These are phyloP conservation scores for Monoplex corrugatus DNA, from an alignment of 2,888 invertebrate genomes.

Conservation along the genomic window DNA sequence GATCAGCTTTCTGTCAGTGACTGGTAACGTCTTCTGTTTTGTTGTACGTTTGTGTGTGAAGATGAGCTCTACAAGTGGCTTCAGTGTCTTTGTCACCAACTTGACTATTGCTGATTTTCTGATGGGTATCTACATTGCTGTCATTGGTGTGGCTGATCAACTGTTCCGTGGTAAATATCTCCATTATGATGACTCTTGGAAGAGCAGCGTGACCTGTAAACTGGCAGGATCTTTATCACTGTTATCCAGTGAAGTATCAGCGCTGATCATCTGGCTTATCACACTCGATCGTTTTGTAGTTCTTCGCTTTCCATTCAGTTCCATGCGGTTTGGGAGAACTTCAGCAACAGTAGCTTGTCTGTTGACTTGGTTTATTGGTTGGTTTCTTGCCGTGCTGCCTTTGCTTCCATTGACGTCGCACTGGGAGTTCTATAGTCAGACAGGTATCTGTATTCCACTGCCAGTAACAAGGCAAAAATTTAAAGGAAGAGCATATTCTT, in stretches of 20 bases:
- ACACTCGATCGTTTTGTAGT: conserved; percentile 27
- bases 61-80: not conserved
- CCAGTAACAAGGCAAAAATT: not conserved
- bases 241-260: conserved; percentile 33
- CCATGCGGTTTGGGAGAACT: not conserved
- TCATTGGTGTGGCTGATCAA: not conserved
- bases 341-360: not conserved
- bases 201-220: conserved; percentile 1
- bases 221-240: not conserved
- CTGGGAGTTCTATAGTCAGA: conserved; percentile 26
- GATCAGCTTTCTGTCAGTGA: not conserved
- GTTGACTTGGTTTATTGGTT: not conserved
- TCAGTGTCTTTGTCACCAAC: conserved; percentile 20
- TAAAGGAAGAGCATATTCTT: not conserved
- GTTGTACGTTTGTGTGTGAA: not conserved
- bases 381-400: not conserved
- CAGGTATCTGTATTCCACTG: conserved; percentile 23
- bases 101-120: not conserved
- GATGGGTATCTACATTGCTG: not conserved
- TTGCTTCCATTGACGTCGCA: not conserved
- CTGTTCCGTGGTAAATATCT: not conserved
- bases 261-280: conserved; percentile 19
- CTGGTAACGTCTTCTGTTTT: not conserved
- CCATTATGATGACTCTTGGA: not conserved
- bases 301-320: conserved; percentile 10